A percentile compares a stretch with the other conserved stretches of the same genome.
phyloP scores from a whole-genome alignment of 1,140 invertebrate species.

The Platyscapa corneri region DNA sequence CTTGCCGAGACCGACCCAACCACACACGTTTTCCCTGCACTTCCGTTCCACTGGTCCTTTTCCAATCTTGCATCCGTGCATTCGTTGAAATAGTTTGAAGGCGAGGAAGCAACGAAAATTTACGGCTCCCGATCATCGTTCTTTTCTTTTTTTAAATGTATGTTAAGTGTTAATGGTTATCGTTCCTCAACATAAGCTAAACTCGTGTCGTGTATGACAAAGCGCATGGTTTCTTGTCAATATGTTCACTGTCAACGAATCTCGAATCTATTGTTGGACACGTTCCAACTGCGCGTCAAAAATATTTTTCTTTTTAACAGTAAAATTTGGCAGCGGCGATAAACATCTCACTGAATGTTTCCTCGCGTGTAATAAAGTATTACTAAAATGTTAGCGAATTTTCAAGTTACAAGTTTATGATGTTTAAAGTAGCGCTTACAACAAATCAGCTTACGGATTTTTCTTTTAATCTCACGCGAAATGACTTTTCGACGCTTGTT shows the following conservation, averaged over 20 bases:
- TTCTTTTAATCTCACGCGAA: background rate
- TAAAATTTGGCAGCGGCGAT: background rate
- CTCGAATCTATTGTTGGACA: no score
- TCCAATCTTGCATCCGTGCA: background rate
- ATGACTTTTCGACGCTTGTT: background rate
- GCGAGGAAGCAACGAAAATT: background rate
- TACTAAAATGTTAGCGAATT: background rate
- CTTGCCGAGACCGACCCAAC: background rate
- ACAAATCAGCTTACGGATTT: background rate
- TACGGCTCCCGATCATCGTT: no score
- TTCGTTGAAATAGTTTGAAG: background rate
- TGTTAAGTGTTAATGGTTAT: no score
- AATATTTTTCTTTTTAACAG: background rate
- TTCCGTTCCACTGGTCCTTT: background rate
- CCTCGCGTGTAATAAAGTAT: background rate
- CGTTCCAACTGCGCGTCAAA: background rate
- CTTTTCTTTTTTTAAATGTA: no score
- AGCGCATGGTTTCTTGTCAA: background rate
- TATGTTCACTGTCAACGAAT: no score
- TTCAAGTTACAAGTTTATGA: background rate
- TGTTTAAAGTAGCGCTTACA: background rate
- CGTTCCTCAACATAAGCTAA: no score
- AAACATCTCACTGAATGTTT: background rate
- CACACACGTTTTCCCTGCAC: background rate
- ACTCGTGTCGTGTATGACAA: no score